Base-by-base conservation (phyloP, 2,888 invertebrate genomes). In the Myopa tessellatipennis region DNA sequence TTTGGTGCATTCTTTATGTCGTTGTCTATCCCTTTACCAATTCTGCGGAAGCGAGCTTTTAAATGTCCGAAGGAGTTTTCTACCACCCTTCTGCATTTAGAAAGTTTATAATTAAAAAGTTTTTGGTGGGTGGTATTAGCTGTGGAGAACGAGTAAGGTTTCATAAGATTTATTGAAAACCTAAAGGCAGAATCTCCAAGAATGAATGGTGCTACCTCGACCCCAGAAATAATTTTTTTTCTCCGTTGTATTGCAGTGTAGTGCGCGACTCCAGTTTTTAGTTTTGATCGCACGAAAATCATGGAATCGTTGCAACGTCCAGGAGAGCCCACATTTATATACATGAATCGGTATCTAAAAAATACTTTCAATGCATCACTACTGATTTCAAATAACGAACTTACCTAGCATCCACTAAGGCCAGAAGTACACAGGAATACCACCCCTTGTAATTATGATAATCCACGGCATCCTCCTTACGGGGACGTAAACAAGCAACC, bases 341-440 rank as follows among this genome's bases (percentile, higher is more conserved):
- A 60, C 60, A 60, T 60, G 16, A 60, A 60, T 60, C 60, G 60
- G 16, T n/a, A 60, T 60, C 60, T 60, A 18, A 18, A 60, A 60
- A 60, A 60, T 60, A 60, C 60, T 60, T 16, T 60, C n/a, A n/a
- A n/a, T n/a, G n/a, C n/a, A n/a, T n/a, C 26, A 26, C 26, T 26
- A 26, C 26, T 26, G 26, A 26, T 26, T 26, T 26, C 2, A 26
- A 26, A 26, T 26, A 26, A 26, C 26, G 26, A 26, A 26, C 26
- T 26, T 26, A 26, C 26, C 26, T 26, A 26, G 26, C 26, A 26
- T 26, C 26, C 26, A 26, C 26, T 26, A 26, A 26, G 26, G 26
- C 26, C 26, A 26, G 26, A 26, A 26, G 26, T 26, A 26, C 26
- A 26, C 26, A 26, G 26, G 26, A 26, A 2, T 26, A 26, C 26